Conservation (phyloP, 2,113 vertebrate species). For the Sciurus niger region DNA sequence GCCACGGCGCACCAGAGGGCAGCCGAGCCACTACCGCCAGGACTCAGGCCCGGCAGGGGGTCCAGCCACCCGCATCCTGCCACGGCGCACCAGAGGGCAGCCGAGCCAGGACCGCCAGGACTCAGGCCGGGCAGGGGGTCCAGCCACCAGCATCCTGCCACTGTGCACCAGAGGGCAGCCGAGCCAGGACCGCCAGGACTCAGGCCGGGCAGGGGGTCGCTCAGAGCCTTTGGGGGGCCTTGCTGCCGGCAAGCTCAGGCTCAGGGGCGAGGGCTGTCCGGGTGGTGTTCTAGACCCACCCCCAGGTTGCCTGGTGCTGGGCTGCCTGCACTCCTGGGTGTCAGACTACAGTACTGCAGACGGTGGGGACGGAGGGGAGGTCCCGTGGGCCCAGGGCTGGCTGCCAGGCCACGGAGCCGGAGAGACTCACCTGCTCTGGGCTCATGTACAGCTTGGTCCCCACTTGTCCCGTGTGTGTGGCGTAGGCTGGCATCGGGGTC, state of each 20-base stretch:
- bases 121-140: background rate
- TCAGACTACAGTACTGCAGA: background rate
- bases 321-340: background rate
- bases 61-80: no score
- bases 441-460: constrained; percentile 99
- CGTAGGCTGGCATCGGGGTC: constrained; percentile 96
- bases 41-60: background rate
- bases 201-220: background rate
- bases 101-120: no score
- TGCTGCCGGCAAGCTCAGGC: background rate
- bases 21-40: background rate
- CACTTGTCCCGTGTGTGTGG: constrained; percentile 98
- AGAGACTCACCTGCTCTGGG: constrained; percentile 95
- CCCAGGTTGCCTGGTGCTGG: background rate
- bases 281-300: background rate
- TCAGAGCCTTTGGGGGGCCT: background rate
- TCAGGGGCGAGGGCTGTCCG: background rate
- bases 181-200: no score
- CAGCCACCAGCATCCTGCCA: no score
- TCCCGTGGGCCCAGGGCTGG: no score
- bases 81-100: no score
- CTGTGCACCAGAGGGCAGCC: no score
- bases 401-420: background rate
- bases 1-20: background rate
- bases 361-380: background rate